These are phyloP conservation scores for Platynereis dumerilii DNA, from an alignment of 2,888 invertebrate genomes.

Conservation along the genomic window DNA sequence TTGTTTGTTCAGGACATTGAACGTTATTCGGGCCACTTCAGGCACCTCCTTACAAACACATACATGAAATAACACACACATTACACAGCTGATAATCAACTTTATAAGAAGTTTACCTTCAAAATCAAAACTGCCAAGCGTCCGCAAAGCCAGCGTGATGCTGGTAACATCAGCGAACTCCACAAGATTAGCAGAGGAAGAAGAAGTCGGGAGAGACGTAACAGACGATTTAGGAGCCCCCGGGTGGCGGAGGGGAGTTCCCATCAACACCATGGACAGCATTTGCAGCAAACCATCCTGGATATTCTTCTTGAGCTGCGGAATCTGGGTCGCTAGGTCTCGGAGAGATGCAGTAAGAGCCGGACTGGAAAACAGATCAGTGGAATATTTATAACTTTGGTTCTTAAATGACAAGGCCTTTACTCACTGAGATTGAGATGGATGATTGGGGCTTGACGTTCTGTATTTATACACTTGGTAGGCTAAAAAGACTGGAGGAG, in stretches of 20 bases:
- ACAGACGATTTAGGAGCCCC: constrained; percentile 45
- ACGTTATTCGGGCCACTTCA: no score
- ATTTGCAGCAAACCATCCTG: constrained; percentile 91
- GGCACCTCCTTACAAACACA: no score
- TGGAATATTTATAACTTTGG: no score
- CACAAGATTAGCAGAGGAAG: constrained; percentile 36
- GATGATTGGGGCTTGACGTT: no score
- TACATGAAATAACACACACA: no score
- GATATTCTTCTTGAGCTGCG: constrained; percentile 85
- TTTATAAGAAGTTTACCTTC: constrained; percentile 73
- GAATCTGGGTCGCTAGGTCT: constrained; percentile 87
- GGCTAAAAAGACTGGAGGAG: no score
- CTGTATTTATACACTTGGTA: no score
- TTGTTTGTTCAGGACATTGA: no score
- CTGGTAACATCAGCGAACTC: constrained; percentile 74
- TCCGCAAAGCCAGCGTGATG: constrained; percentile 88
- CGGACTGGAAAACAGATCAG: constrained; percentile 70
- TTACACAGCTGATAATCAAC: no score
- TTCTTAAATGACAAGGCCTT: not conserved
- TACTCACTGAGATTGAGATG: not conserved
- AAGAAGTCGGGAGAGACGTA: constrained; percentile 12
- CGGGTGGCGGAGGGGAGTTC: constrained; percentile 78
- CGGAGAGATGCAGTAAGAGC: constrained; percentile 88
- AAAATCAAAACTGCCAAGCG: constrained; percentile 87
- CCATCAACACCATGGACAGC: constrained; percentile 88